Evolutionary conservation across 2,113 vertebrate species (phyloP).

Genomic region (Urocynchramus pylzowi): DNA sequence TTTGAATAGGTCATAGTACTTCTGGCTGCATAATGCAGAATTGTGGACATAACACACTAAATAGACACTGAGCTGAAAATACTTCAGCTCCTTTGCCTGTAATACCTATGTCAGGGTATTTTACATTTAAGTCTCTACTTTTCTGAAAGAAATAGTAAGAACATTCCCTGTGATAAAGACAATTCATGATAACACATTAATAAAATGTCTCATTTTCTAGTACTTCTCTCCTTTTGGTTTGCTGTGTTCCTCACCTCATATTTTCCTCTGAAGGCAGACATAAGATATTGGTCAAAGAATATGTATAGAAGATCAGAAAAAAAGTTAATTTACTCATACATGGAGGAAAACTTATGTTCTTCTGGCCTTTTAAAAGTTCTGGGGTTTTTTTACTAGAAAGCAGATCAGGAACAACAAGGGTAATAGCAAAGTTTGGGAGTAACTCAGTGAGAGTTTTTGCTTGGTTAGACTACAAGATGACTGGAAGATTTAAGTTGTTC

Average conservation of each 20-base stretch:
- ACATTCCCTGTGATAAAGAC: neutral
- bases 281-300: neutral
- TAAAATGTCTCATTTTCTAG: neutral
- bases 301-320: neutral
- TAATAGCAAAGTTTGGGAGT: neutral
- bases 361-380: neutral
- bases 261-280: neutral
- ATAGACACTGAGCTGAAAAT: neutral
- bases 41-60: neutral
- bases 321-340: neutral
- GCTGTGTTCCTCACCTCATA: neutral
- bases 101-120: neutral
- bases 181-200: neutral
- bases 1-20: neutral
- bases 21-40: neutral
- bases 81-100: neutral
- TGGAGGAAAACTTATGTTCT: neutral
- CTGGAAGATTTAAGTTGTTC: neutral
- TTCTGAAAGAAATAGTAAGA: neutral
- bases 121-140: neutral
- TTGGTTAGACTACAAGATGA: neutral
- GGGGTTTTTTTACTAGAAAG: neutral
- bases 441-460: neutral
- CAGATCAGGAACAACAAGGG: neutral
- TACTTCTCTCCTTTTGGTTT: neutral